These are phyloP conservation scores for Zelostemma sp. DNA, from an alignment of 1,140 invertebrate species.

Conservation along the genomic window DNA sequence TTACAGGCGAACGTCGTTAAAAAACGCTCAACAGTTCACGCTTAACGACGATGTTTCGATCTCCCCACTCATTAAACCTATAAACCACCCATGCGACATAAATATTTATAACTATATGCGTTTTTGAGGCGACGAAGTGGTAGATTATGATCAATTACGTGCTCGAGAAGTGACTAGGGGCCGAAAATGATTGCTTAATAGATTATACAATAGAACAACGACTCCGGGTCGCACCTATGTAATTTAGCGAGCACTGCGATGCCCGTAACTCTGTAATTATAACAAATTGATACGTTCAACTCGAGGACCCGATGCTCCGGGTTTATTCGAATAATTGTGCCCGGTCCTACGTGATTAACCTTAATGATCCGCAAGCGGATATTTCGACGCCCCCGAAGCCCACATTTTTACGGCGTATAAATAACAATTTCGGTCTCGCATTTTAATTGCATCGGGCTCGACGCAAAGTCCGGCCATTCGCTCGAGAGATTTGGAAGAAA, in stretches of 20 bases:
- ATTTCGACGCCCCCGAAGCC: constrained; percentile 16
- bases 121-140: constrained; percentile 23
- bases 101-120: constrained; percentile 40
- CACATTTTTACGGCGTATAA: constrained; percentile 34
- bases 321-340: constrained; percentile 54
- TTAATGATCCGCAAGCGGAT: constrained; percentile 56
- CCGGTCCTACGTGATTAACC: constrained; percentile 52
- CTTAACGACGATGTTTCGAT: too few species aligned
- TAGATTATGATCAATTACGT: constrained; percentile 22
- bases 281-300: constrained; percentile 62
- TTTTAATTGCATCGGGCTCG: too few species aligned
- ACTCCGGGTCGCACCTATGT: constrained; percentile 26
- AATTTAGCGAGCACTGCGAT: constrained; percentile 44
- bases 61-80: too few species aligned
- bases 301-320: constrained; percentile 19
- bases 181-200: constrained; percentile 34
- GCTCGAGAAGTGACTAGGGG: constrained; percentile 26
- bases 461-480: background rate
- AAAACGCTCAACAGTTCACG: too few species aligned
- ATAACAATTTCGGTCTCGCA: too few species aligned
- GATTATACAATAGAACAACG: constrained; percentile 40
- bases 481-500: background rate
- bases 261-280: constrained; percentile 49
- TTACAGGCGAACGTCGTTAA: too few species aligned
- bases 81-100: constrained; percentile 9